These are phyloP conservation scores for Brachionus plicatilis DNA, from an alignment of 1,140 invertebrate genomes.

Conservation along the genomic window DNA sequence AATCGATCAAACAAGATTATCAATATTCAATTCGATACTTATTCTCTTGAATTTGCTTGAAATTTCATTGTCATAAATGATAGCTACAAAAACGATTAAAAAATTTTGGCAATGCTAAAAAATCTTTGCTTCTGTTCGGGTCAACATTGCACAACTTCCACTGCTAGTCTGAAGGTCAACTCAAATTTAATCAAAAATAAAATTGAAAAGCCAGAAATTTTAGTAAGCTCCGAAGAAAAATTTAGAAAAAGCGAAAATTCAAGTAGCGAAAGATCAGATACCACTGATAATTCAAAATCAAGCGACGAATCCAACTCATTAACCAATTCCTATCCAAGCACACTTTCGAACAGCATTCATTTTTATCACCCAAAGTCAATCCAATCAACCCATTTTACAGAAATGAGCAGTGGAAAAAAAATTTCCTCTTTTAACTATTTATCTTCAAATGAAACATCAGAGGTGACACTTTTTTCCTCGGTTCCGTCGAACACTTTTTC, in stretches of 20 bases:
- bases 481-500: neutral
- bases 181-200: neutral
- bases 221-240: neutral
- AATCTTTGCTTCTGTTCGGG: conserved; percentile 28
- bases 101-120: conserved; percentile 31
- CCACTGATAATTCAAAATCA: neutral
- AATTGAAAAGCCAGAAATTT: neutral
- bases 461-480: neutral
- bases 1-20: neutral
- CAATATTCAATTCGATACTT: neutral
- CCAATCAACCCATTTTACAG: neutral
- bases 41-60: neutral
- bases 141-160: conserved; percentile 12
- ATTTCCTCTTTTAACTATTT: neutral
- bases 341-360: conserved; percentile 27
- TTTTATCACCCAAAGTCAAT: conserved; percentile 39
- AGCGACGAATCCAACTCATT: conserved; percentile 1
- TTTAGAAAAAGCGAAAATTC: neutral
- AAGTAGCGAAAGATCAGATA: neutral
- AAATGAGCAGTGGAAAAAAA: conserved; percentile 25
- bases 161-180: neutral
- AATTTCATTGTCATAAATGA: neutral
- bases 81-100: neutral
- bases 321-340: conserved; percentile 5
- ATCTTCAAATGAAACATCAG: conserved; percentile 1